Evolutionary conservation across 2,113 vertebrate genomes (phyloP).

Genomic region (Gallinago media): DNA sequence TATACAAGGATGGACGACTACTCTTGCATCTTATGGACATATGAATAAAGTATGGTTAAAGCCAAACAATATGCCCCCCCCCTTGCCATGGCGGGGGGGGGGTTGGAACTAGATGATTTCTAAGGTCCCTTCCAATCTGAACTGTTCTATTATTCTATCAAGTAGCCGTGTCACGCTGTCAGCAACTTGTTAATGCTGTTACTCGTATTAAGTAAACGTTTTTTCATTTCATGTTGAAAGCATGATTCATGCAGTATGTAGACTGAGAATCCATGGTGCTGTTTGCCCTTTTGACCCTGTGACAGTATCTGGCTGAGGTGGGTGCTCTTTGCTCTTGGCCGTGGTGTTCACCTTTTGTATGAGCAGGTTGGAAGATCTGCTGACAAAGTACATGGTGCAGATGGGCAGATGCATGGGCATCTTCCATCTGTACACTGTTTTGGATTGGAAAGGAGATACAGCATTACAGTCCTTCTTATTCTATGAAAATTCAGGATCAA

Average conservation of each 20-base stretch:
- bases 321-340: not conserved
- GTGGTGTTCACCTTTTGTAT: fast-evolving
- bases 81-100: not conserved
- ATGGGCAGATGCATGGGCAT: not conserved
- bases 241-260: not conserved
- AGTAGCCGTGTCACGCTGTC: not conserved
- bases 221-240: not conserved
- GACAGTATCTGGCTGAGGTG: not conserved
- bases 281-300: not conserved
- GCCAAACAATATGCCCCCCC: not conserved
- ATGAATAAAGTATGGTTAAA: not conserved
- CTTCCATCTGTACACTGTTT: not conserved
- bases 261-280: not conserved
- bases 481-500: not conserved
- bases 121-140: not conserved
- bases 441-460: not conserved
- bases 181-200: not conserved
- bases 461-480: not conserved
- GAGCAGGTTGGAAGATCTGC: not conserved
- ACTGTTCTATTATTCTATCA: not conserved
- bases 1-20: not conserved
- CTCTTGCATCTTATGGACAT: not conserved
- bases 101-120: not conserved
- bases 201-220: not conserved
- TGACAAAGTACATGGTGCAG: not conserved